Evolutionary conservation across 2,797 vertebrate genomes (phyloP).

Genomic region (Sebastes itinus): DNA sequence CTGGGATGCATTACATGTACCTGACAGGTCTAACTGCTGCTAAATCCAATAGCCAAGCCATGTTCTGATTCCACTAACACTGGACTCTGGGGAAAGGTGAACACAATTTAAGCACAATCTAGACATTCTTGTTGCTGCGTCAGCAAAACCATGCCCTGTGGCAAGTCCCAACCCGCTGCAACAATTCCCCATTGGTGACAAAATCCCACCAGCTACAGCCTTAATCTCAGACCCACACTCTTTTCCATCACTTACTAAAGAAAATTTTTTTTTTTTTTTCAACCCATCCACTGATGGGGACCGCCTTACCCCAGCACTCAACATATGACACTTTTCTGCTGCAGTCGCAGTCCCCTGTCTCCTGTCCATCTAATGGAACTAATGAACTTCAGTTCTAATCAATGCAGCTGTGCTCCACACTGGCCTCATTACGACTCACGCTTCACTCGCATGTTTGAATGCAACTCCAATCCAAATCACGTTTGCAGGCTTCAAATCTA

Average conservation of each 20-base stretch:
- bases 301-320: neutral
- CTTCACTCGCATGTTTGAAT: slow-evolving; percentile 22
- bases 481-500: neutral
- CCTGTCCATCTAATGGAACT: slow-evolving; percentile 8
- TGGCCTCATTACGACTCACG: neutral
- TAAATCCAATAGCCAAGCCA: neutral
- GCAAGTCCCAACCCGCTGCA: slow-evolving; percentile 16
- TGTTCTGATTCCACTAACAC: neutral
- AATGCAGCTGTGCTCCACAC: slow-evolving; percentile 7
- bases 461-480: neutral
- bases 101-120: slow-evolving; percentile 34
- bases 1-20: slow-evolving; percentile 1
- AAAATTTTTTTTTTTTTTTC: neutral
- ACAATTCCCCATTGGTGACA: slow-evolving; percentile 23
- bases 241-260: neutral
- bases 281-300: neutral
- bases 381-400: slow-evolving; percentile 31
- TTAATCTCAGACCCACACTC: slow-evolving; percentile 19
- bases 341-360: neutral
- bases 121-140: slow-evolving; percentile 20
- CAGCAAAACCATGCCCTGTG: slow-evolving; percentile 25
- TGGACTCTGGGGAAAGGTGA: slow-evolving; percentile 28
- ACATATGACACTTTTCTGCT: neutral
- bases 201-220: slow-evolving; percentile 9
- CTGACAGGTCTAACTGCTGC: slow-evolving; percentile 4